phyloP scores from a whole-genome alignment of 2,113 vertebrate genomes.

The Leucoraja erinaceus region DNA sequence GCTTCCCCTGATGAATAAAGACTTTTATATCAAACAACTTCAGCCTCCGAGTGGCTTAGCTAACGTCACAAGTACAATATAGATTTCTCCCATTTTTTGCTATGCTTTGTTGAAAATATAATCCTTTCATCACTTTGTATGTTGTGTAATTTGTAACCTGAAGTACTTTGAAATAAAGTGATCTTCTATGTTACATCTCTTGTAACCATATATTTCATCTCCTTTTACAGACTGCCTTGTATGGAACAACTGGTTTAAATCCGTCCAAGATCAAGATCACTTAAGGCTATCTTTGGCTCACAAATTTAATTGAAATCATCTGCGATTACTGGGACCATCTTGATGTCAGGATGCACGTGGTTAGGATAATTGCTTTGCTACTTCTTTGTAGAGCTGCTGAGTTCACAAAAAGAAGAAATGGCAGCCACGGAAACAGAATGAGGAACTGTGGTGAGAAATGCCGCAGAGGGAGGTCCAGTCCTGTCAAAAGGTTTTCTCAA shows the following conservation, averaged over 20 bases:
- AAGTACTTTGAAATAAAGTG: background rate
- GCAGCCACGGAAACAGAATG: constrained; percentile 46
- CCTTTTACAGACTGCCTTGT: constrained; percentile 37
- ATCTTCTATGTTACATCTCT: background rate
- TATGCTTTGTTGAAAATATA: background rate
- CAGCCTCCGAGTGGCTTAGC: no score
- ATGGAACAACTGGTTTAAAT: constrained; percentile 59
- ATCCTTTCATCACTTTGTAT: background rate
- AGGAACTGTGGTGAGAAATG: constrained; percentile 47
- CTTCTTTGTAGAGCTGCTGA: constrained; percentile 64
- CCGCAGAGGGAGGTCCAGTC: constrained; percentile 51
- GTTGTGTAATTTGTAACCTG: background rate
- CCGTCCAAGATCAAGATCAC: constrained; percentile 47
- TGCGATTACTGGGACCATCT: constrained; percentile 51
- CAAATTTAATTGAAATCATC: constrained; percentile 49
- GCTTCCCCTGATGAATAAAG: no score
- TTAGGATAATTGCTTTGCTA: constrained; percentile 62
- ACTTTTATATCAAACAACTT: no score
- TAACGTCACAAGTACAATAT: background rate
- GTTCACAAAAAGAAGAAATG: constrained; percentile 56
- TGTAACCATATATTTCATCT: background rate
- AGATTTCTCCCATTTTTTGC: background rate
- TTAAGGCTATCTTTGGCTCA: constrained; percentile 45
- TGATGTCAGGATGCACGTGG: constrained; percentile 69
- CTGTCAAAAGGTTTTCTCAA: constrained; percentile 64